A percentile compares a stretch with the other conserved stretches of the same genome.
Conservation (phyloP, 1,140 invertebrate genomes). For the Stegodyphus dumicola region DNA sequence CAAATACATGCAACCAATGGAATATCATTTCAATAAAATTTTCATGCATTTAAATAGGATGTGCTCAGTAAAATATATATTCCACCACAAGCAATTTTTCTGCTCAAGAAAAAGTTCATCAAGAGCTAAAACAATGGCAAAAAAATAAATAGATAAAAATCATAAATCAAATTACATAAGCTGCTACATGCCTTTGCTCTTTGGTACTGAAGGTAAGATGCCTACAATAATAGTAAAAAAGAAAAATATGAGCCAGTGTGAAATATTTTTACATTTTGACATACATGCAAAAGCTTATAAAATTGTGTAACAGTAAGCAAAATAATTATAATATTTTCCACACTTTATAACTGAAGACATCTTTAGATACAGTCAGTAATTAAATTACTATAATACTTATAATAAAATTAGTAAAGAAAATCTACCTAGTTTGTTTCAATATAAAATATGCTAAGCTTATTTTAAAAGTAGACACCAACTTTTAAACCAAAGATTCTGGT, state of each 20-base stretch:
- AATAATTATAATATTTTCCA: background rate
- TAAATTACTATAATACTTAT: background rate
- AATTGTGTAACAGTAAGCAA: background rate
- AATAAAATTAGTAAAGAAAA: background rate
- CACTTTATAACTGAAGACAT: background rate
- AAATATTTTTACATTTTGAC: background rate
- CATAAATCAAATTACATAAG: conserved; percentile 55
- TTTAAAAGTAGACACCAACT: background rate
- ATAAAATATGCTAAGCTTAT: background rate
- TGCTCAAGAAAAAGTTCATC: too few species aligned
- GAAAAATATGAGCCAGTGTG: conserved; percentile 25
- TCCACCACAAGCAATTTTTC: too few species aligned
- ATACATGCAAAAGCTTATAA: background rate
- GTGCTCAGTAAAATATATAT: too few species aligned
- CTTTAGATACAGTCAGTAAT: background rate
- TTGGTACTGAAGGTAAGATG: conserved; percentile 52
- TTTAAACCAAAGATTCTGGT: background rate
- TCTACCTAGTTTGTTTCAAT: background rate
- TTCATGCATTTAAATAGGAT: too few species aligned
- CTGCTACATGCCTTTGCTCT: conserved; percentile 62
- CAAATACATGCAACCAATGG: background rate
- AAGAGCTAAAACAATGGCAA: too few species aligned
- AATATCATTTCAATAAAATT: background rate
- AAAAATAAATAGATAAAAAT: background rate
- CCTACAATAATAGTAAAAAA: conserved; percentile 44